Base-by-base conservation (phyloP, 2,797 vertebrate species). In the Mormyrus proboscirostris region DNA sequence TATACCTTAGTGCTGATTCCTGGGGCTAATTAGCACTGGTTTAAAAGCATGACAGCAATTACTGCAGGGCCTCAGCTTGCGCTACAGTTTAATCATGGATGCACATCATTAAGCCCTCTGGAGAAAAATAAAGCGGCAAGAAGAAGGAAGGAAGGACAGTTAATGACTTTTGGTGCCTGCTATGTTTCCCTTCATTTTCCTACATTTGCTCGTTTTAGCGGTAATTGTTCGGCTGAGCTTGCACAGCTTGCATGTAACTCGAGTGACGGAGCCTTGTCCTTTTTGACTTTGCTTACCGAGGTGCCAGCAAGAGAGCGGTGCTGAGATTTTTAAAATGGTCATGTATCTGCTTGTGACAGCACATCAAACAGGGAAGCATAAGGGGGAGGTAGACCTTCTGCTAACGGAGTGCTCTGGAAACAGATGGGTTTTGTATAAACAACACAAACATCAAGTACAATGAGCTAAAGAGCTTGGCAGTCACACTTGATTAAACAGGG, bases 391-490 rank as follows among this genome's bases (percentile, higher is more conserved):
- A 95, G 95, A 96, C 94, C 94, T 95, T 94, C 93, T 96, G 96
- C 96, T 95, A 96, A 93, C 93, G 93, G 93, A 94, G 95, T 94
- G 95, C 94, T 92, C 94, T 93, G 95, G 94, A 96, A 96, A 94
- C 96, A 96, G 96, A 96, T 96, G 96, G 96, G 95, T 95, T 96
- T 95, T 95, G 94, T 95, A 96, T 95, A 96, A 96, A 96, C 95
- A 95, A 95, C 95, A 91, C 95, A 95, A 95, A 96, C 96, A 96
- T 96, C 95, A 96, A 96, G 95, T 96, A 95, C 93, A 94, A 94
- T 93, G 94, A 96, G 95, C 94, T 95, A 96, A 96, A 95, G 95
- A 96, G 95, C 94, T 95, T 96, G 96, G 95, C 95, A 95, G 94
- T 95, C 95, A 94, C 95, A 95, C 94, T 95, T 94, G 94, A 95